These are phyloP conservation scores for Notodonta ziczac DNA, from an alignment of 2,888 invertebrate species.

Conservation along the genomic window DNA sequence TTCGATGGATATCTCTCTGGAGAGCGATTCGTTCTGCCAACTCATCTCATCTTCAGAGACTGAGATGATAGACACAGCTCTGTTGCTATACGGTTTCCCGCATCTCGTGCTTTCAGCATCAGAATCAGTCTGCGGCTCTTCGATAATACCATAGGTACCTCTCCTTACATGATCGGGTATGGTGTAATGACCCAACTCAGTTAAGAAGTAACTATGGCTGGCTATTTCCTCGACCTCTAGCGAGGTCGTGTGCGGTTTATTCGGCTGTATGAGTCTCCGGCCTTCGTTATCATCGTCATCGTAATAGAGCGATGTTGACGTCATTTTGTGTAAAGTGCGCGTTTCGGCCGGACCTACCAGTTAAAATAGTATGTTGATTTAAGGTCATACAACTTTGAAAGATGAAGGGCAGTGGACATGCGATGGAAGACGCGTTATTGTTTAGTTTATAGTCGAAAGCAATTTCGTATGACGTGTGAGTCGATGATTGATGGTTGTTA, in stretches of 20 bases:
- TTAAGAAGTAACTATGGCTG: constrained; percentile 84
- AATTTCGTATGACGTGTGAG: constrained; percentile 22
- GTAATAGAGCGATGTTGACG: constrained; percentile 84
- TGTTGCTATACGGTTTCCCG: constrained; percentile 63
- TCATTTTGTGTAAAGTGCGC: constrained; percentile 87
- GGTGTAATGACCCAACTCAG: constrained; percentile 78
- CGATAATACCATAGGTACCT: constrained; percentile 78
- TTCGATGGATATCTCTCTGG: constrained; percentile 85
- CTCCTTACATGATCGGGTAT: constrained; percentile 75
- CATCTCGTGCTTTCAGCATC: constrained; percentile 74
- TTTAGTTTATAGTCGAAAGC: constrained; percentile 41
- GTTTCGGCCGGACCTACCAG: constrained; percentile 88
- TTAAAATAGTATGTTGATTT: constrained; percentile 77
- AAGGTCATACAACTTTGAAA: constrained; percentile 45
- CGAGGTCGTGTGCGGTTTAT: constrained; percentile 79
- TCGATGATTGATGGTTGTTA: constrained; percentile 44
- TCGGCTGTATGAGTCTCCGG: constrained; percentile 73
- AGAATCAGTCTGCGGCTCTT: constrained; percentile 81
- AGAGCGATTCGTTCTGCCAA: constrained; percentile 80
- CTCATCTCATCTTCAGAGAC: constrained; percentile 87
- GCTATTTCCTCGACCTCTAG: constrained; percentile 86
- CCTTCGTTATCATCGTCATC: constrained; percentile 70
- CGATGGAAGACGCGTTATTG: constrained; percentile 53
- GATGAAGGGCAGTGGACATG: constrained; percentile 48
- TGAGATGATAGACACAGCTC: constrained; percentile 87